Evolutionary conservation across 1,140 invertebrate species (phyloP).

Genomic region (Pseudachorutes palmiensis): DNA sequence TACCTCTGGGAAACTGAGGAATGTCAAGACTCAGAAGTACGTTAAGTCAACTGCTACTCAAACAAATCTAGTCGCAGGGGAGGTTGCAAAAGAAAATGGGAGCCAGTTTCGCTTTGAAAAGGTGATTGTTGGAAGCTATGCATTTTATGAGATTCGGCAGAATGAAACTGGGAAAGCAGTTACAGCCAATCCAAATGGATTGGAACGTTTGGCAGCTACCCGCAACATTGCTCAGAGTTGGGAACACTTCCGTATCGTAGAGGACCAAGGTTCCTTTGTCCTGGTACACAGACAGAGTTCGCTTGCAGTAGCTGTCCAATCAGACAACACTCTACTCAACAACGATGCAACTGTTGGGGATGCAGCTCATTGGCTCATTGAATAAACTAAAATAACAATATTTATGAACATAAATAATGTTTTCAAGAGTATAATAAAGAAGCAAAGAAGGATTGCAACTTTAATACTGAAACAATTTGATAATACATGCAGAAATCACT

Average conservation of each 20-base stretch:
- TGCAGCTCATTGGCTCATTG: slow-evolving; percentile 19
- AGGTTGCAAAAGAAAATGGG: background rate
- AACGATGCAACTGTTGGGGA: slow-evolving; percentile 21
- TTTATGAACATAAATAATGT: no score
- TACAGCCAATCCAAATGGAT: slow-evolving; percentile 22
- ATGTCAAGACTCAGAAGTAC: slow-evolving; percentile 14
- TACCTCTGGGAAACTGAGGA: slow-evolving; percentile 12
- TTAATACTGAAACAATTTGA: no score
- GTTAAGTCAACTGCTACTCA: slow-evolving; percentile 17
- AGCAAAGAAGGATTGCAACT: no score
- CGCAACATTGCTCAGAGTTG: slow-evolving; percentile 21
- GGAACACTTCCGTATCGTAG: slow-evolving; percentile 31
- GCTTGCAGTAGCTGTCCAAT: slow-evolving; percentile 19
- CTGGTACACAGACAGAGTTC: slow-evolving; percentile 22
- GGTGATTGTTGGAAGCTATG: slow-evolving; percentile 12
- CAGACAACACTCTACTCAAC: slow-evolving; percentile 25
- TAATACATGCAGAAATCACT: no score
- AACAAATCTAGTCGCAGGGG: slow-evolving; percentile 8
- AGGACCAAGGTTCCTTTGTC: slow-evolving; percentile 19
- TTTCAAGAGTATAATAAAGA: no score
- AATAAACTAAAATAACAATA: no score
- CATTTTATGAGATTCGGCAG: slow-evolving; percentile 15
- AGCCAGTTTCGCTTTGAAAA: slow-evolving; percentile 21
- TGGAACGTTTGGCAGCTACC: slow-evolving; percentile 15
- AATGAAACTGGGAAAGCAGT: slow-evolving; percentile 15